Conservation (phyloP, 1,140 invertebrate genomes). For the Chymomyza costata region DNA sequence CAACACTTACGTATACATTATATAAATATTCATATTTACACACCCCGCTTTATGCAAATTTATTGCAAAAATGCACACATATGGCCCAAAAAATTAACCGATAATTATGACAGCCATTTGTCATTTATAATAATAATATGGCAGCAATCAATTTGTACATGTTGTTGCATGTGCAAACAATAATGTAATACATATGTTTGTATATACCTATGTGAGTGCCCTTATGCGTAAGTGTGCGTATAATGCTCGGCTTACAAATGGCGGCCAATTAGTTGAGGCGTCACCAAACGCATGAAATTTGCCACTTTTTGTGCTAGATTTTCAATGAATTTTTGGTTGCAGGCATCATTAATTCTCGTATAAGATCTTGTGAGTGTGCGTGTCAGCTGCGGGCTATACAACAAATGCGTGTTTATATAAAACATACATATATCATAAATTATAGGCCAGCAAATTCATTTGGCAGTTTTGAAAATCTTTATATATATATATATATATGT, state of each 20-base stretch:
- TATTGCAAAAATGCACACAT: constrained; percentile 57
- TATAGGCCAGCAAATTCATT: neutral
- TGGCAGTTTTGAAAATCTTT: constrained; percentile 14
- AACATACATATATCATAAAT: too few species aligned
- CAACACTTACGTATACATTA: too few species aligned
- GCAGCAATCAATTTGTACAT: constrained; percentile 41
- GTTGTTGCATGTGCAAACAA: constrained; percentile 10
- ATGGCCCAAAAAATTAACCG: constrained; percentile 63
- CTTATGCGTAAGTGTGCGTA: neutral
- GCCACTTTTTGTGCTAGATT: too few species aligned
- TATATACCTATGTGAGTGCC: constrained; percentile 4
- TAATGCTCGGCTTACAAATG: neutral
- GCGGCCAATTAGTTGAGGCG: constrained; percentile 28
- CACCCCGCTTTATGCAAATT: constrained; percentile 6
- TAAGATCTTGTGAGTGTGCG: too few species aligned
- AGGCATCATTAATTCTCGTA: constrained; percentile 29
- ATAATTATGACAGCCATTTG: constrained; percentile 67
- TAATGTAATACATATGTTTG: constrained; percentile 46
- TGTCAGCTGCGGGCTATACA: neutral
- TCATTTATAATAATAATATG: constrained; percentile 54
- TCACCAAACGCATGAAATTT: constrained; percentile 25
- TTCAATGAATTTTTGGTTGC: too few species aligned
- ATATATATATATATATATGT: too few species aligned
- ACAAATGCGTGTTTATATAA: neutral
- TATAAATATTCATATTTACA: too few species aligned